These are phyloP conservation scores for Scyliorhinus canicula DNA, from an alignment of 2,797 vertebrate genomes.

Conservation along the genomic window DNA sequence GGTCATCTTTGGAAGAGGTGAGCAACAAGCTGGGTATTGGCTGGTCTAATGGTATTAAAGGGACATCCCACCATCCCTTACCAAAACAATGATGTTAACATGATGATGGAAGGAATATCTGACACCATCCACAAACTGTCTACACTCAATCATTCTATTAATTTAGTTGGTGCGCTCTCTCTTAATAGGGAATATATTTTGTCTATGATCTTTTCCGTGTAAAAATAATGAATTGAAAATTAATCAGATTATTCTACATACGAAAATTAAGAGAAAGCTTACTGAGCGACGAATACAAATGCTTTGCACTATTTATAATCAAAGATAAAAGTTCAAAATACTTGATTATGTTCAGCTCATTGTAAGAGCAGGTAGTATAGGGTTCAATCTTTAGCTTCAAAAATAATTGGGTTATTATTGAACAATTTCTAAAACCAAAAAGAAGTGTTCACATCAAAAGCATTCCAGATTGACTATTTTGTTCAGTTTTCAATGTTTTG, in stretches of 20 bases:
- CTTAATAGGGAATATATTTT: background rate
- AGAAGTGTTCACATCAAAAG: conserved; percentile 9
- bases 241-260: background rate
- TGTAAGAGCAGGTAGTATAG: background rate
- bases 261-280: background rate
- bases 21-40: background rate
- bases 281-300: background rate
- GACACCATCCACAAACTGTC: background rate
- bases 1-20: background rate
- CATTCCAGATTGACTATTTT: background rate
- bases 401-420: background rate
- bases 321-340: background rate
- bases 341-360: background rate
- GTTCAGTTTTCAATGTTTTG: background rate
- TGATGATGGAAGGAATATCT: background rate
- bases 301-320: background rate
- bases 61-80: background rate
- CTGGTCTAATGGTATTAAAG: background rate
- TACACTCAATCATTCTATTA: background rate
- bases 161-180: background rate
- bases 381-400: background rate
- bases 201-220: background rate
- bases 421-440: conserved; percentile 2
- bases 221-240: background rate
- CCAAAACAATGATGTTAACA: background rate